Conservation (phyloP, 2,113 vertebrate species). For the Marcusenius ussheri region DNA sequence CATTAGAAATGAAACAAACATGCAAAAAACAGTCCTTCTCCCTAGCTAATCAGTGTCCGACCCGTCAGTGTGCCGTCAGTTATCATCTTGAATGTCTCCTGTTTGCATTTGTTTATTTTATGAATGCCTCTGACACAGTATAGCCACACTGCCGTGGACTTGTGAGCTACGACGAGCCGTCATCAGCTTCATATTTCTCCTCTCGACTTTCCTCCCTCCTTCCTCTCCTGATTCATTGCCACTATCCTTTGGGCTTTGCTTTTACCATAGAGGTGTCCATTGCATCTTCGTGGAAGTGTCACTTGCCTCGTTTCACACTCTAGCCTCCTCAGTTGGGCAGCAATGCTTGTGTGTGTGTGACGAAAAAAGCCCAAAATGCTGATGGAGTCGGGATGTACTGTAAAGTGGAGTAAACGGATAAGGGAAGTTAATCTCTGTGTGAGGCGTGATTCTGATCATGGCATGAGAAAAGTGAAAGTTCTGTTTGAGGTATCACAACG, state of each 20-base stretch:
- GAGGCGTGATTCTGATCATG: not conserved
- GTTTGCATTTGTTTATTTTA: not conserved
- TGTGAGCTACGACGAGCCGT: not conserved
- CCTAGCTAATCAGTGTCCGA: not conserved
- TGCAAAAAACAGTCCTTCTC: not conserved
- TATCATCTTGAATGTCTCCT: not conserved
- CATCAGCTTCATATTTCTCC: not conserved
- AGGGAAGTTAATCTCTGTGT: not conserved
- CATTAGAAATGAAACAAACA: not conserved
- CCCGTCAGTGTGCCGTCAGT: slow-evolving; percentile 15
- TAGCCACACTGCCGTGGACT: not conserved
- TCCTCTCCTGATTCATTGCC: not conserved
- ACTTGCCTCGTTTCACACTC: not conserved
- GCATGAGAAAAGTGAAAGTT: not conserved
- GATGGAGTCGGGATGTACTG: not conserved
- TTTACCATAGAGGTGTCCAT: not conserved
- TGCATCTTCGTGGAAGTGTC: not conserved
- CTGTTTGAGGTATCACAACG: not conserved
- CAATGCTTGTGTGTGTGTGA: not conserved
- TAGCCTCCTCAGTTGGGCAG: not conserved
- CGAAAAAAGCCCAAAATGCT: not conserved
- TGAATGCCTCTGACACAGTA: not conserved
- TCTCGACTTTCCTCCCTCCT: not conserved
- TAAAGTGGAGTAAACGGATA: too few relatives aligned
- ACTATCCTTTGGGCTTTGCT: slow-evolving; percentile 1